Conservation (phyloP, 1,140 invertebrate genomes). For the Lordiphosa mommai region DNA sequence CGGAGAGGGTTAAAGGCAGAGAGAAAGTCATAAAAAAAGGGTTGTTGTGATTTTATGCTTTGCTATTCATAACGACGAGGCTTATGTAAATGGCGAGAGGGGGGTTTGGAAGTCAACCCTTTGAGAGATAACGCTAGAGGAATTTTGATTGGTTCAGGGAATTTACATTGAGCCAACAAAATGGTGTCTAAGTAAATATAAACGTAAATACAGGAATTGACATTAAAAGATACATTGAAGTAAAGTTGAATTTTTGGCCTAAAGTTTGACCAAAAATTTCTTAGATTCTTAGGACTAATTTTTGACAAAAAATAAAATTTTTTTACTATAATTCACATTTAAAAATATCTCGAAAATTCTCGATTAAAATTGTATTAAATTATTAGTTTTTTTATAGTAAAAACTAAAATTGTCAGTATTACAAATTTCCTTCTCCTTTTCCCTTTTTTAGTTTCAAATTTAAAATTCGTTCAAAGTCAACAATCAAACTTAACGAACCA, state of each 20-base stretch:
- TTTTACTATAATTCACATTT: background rate
- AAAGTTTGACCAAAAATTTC: no score
- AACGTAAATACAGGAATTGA: no score
- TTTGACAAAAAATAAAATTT: background rate
- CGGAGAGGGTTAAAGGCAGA: background rate
- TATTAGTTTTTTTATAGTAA: background rate
- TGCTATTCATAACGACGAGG: conserved; percentile 25
- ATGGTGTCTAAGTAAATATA: conserved; percentile 32
- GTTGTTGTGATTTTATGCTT: conserved; percentile 56
- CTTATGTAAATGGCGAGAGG: conserved; percentile 62
- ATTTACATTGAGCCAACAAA: conserved; percentile 28
- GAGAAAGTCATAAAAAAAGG: conserved; percentile 52
- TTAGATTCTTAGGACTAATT: no score
- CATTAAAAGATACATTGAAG: no score
- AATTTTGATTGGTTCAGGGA: conserved; percentile 37
- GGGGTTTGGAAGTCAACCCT: conserved; percentile 41
- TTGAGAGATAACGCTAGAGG: conserved; percentile 19
- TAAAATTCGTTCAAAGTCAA: conserved; percentile 42
- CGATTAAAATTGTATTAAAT: background rate
- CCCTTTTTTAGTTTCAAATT: conserved; percentile 30
- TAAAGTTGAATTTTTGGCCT: no score
- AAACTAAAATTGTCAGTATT: background rate
- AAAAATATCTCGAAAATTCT: background rate
- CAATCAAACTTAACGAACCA: conserved; percentile 39
- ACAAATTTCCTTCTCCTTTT: background rate